These are phyloP conservation scores for Microctonus brassicae DNA, from an alignment of 2,888 invertebrate genomes.

Conservation along the genomic window DNA sequence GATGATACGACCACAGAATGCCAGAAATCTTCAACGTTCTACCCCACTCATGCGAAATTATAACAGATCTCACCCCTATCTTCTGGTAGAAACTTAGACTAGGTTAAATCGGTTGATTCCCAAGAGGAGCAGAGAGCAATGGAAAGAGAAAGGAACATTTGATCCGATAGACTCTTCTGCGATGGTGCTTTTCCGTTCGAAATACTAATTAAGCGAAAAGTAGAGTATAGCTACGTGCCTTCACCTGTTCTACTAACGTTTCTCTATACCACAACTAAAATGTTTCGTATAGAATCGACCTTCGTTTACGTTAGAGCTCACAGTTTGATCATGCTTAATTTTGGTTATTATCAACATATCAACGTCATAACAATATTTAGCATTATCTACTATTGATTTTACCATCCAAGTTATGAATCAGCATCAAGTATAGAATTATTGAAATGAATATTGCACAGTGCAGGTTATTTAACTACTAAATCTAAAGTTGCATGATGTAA, in stretches of 20 bases:
- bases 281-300: constrained; percentile 26
- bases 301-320: constrained; percentile 8
- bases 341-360: constrained; percentile 4
- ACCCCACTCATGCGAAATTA: neutral
- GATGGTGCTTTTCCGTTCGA: constrained; percentile 32
- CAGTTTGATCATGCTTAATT: constrained; percentile 29
- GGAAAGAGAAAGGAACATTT: neutral
- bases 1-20: neutral
- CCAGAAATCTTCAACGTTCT: neutral
- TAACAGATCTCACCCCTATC: constrained; percentile 24
- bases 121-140: constrained; percentile 31
- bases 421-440: no score
- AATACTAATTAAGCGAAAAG: constrained; percentile 41
- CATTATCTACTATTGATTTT: constrained; percentile 17
- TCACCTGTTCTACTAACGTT: constrained; percentile 24
- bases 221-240: constrained; percentile 35
- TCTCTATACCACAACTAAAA: constrained; percentile 5
- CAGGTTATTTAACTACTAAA: no score
- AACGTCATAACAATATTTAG: constrained; percentile 11
- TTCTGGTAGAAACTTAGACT: constrained; percentile 43
- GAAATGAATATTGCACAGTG: no score
- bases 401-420: no score
- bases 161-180: constrained; percentile 14
- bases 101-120: constrained; percentile 49
- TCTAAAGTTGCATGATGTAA: no score